Percentiles rank a stretch among this genome's conserved stretches.
phyloP scores from a whole-genome alignment of 2,888 invertebrate genomes.

The Volucella inanis region DNA sequence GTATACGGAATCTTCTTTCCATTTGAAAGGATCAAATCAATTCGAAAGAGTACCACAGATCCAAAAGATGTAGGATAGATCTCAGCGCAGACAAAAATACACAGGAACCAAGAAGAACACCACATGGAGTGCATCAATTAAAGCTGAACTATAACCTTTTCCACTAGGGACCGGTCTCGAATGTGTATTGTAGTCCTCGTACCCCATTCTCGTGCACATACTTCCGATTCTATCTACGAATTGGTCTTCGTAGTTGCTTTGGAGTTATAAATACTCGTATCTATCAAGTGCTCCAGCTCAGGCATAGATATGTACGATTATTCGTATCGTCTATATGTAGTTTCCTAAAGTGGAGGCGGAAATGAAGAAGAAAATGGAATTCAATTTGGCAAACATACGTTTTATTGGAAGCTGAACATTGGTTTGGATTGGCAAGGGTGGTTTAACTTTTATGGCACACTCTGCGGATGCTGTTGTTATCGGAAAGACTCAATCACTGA shows the following conservation, averaged over 20 bases:
- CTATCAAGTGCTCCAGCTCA: constrained; percentile 53
- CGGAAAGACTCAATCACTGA: constrained; percentile 72
- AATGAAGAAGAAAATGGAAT: constrained; percentile 64
- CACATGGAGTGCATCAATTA: constrained; percentile 9
- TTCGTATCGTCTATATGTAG: neutral
- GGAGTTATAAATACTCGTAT: constrained; percentile 50
- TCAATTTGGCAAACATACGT: constrained; percentile 74
- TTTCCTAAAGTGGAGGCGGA: constrained; percentile 23
- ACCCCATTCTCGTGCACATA: constrained; percentile 2
- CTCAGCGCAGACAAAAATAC: constrained; percentile 17
- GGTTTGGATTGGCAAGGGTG: constrained; percentile 29
- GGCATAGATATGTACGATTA: neutral
- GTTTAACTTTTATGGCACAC: constrained; percentile 69
- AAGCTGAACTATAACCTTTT: constrained; percentile 50
- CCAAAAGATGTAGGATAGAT: constrained; percentile 47
- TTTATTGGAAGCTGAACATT: neutral
- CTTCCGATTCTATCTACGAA: constrained; percentile 63
- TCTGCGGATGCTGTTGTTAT: constrained; percentile 71
- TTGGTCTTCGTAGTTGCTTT: constrained; percentile 27
- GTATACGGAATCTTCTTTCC: constrained; percentile 33
- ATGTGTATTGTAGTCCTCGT: neutral
- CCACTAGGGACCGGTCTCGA: constrained; percentile 30
- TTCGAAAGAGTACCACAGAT: neutral
- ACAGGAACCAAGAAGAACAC: constrained; percentile 8
- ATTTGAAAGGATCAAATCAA: constrained; percentile 41